phyloP scores from a whole-genome alignment of 1,140 invertebrate genomes.

The Penaeus indicus region DNA sequence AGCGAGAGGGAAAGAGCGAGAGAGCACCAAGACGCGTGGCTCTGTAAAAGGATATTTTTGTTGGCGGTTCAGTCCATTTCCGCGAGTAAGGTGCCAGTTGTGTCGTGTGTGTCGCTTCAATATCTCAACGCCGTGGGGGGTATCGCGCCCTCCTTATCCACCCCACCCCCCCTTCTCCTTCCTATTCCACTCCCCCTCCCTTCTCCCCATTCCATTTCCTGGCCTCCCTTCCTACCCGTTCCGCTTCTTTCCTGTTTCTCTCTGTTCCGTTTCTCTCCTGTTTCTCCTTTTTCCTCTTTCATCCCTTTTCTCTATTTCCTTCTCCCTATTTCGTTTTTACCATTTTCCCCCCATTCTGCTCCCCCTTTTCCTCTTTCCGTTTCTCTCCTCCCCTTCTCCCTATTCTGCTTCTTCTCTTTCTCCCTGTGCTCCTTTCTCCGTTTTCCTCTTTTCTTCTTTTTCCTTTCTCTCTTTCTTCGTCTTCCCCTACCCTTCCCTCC shows the following conservation, averaged over 20 bases:
- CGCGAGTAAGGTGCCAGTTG: slow-evolving; percentile 46
- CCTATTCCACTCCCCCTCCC: not conserved
- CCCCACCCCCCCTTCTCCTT: not conserved
- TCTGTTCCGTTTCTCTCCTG: too few species aligned
- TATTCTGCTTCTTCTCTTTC: too few species aligned
- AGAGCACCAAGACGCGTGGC: slow-evolving; percentile 24
- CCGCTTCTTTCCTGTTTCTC: not conserved
- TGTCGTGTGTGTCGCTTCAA: slow-evolving; percentile 41
- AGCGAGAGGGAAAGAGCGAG: not conserved
- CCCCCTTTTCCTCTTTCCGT: too few species aligned
- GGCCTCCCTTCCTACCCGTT: not conserved
- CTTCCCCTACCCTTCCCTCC: too few species aligned
- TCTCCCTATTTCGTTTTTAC: too few species aligned
- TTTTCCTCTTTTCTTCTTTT: too few species aligned
- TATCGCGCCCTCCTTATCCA: slow-evolving; percentile 39
- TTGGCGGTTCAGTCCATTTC: slow-evolving; percentile 55
- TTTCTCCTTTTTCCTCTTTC: too few species aligned
- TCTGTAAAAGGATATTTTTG: slow-evolving; percentile 62
- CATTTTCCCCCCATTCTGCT: too few species aligned
- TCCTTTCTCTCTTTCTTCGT: too few species aligned
- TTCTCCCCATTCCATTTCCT: not conserved
- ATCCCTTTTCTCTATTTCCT: too few species aligned
- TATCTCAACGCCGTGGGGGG: slow-evolving; percentile 57
- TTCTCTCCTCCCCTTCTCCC: too few species aligned
- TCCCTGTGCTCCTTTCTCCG: too few species aligned